These are phyloP conservation scores for Tachina lurida DNA, from an alignment of 2,888 invertebrate genomes.

Conservation along the genomic window DNA sequence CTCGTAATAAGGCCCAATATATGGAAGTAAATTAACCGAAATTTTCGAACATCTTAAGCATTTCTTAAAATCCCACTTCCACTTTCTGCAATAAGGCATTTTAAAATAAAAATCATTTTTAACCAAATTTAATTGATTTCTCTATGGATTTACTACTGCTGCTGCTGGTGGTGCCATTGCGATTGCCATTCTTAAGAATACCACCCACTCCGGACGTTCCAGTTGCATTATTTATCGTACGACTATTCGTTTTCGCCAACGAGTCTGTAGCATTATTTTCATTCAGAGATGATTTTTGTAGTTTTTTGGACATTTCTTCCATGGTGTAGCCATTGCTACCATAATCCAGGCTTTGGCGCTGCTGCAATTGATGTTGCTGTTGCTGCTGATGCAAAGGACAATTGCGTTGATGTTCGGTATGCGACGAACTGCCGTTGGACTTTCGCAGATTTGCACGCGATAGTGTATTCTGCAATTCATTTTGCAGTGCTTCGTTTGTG, in stretches of 20 bases:
- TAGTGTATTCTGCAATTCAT: slow-evolving; percentile 89
- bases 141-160: slow-evolving; percentile 76
- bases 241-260: slow-evolving; percentile 53
- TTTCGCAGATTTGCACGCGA: slow-evolving; percentile 90
- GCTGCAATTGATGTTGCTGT: slow-evolving; percentile 48
- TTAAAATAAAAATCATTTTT: slow-evolving; percentile 54
- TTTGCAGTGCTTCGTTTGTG: slow-evolving; percentile 86
- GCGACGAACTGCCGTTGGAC: slow-evolving; percentile 80
- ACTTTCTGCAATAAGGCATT: neutral
- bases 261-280: slow-evolving; percentile 50
- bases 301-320: slow-evolving; percentile 57
- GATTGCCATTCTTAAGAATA: slow-evolving; percentile 83
- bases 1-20: no score
- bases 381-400: slow-evolving; percentile 77
- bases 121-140: slow-evolving; percentile 82
- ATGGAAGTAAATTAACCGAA: no score
- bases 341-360: slow-evolving; percentile 68
- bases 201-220: slow-evolving; percentile 81
- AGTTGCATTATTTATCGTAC: slow-evolving; percentile 49
- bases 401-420: slow-evolving; percentile 72
- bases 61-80: no score
- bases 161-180: slow-evolving; percentile 73
- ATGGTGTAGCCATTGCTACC: slow-evolving; percentile 29
- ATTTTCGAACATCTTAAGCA: no score
- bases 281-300: slow-evolving; percentile 62